A percentile compares a stretch with the other conserved stretches of the same genome.
Conservation (phyloP, 2,113 vertebrate species). For the Anarrhichthys ocellatus region DNA sequence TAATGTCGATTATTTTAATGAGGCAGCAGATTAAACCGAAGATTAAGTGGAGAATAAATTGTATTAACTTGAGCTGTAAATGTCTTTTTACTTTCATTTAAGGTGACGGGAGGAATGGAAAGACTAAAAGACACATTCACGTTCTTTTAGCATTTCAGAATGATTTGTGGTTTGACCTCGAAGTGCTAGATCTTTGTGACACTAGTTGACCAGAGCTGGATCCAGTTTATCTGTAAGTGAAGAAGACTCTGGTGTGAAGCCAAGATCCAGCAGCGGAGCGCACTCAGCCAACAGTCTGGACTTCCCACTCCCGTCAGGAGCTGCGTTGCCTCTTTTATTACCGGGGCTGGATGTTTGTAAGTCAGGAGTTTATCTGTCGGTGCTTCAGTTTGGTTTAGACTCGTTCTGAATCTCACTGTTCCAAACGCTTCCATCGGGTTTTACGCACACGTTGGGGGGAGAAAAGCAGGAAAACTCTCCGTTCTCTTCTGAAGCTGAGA, state of each 20-base stretch:
- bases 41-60: neutral
- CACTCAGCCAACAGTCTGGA: neutral
- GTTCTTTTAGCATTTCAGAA: neutral
- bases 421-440: slow-evolving; percentile 14
- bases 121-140: neutral
- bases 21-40: neutral
- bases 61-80: neutral
- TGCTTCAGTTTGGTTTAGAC: neutral
- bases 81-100: slow-evolving; percentile 1
- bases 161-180: neutral
- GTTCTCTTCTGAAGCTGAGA: neutral
- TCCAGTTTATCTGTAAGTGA: slow-evolving; percentile 4
- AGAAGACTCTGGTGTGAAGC: slow-evolving; percentile 17
- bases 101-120: neutral
- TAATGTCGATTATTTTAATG: neutral
- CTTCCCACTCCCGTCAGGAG: slow-evolving; percentile 25
- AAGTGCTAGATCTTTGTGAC: neutral
- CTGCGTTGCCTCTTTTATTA: neutral
- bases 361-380: neutral
- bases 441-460: slow-evolving; percentile 22
- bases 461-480: neutral
- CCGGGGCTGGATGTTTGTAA: neutral
- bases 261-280: slow-evolving; percentile 26
- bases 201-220: neutral
- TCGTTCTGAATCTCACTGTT: neutral